Evolutionary conservation across 2,888 invertebrate species (phyloP), one percentile per base, ranked within the genome.

Genomic region (Latheticus oryzae): DNA sequence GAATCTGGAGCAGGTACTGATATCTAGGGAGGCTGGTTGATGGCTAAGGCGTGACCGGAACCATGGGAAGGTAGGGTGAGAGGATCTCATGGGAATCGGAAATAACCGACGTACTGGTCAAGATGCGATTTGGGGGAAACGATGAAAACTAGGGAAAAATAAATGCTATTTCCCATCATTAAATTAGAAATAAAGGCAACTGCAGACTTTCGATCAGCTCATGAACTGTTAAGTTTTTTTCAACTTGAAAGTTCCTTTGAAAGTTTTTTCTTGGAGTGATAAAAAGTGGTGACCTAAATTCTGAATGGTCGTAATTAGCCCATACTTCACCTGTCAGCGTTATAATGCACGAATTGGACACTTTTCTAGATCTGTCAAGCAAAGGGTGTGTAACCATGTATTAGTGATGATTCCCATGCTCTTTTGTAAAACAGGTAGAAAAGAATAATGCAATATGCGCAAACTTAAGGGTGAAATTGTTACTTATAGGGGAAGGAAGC

Each of bases 11-110:
- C 57, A 57, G 57, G 57, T 56, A 56, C 56, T 7, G 17, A n/a
- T n/a, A 37, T 37, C 37, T 21, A 16, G 53, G 43, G 53, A 53
- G n/a, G 51, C 37, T 57, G 56, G 28, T n/a, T n/a, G n/a, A n/a
- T n/a, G n/a, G 45, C 26, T 43, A 51, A 45, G 57, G 57, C 57
- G 57, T 57, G 57, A 56, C 56, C 56, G 56, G 48, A 50, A 56
- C 43, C 56, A 38, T 38, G 56, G 56, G 56, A 56, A 56, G n/a
- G n/a, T n/a, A n/a, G n/a, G n/a, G 15, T 15, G 38, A 37, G 43
- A 15, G 43, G 28, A 42, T 48, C 52, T 21, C 42, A 40, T 30
- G 40, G 40, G 52, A 42, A 52, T 42, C 52, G 52, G 42, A 42
- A 52, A 52, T 52, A 52, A 50, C 38, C 50, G 38, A 26, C 38